phyloP scores from a whole-genome alignment of 2,888 invertebrate genomes.

The Drepanosiphum platanoidis region DNA sequence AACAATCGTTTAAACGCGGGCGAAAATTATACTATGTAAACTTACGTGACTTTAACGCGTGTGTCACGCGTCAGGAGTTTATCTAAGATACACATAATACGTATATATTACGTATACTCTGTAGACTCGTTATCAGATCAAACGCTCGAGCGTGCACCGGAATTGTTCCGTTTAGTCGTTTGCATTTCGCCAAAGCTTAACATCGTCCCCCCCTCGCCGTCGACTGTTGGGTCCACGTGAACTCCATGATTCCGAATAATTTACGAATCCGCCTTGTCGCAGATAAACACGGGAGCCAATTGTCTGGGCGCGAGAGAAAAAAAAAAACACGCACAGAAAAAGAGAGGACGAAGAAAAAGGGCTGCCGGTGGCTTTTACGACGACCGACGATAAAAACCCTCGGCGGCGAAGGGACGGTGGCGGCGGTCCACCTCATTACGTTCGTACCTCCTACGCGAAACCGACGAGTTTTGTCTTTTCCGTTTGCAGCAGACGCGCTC shows the following conservation, averaged over 20 bases:
- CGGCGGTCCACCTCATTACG: slow-evolving; percentile 53
- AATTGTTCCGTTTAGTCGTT: slow-evolving; percentile 37
- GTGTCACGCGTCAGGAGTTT: neutral
- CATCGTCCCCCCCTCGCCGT: slow-evolving; percentile 30
- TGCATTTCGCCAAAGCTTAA: slow-evolving; percentile 22
- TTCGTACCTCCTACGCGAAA: slow-evolving; percentile 32
- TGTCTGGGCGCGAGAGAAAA: slow-evolving; percentile 34
- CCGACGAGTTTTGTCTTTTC: slow-evolving; percentile 58
- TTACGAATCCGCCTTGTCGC: slow-evolving; percentile 50
- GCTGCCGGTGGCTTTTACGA: slow-evolving; percentile 61
- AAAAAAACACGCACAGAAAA: neutral
- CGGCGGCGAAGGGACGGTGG: slow-evolving; percentile 20
- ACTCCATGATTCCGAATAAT: slow-evolving; percentile 56
- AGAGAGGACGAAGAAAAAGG: slow-evolving; percentile 27
- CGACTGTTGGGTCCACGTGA: slow-evolving; percentile 34
- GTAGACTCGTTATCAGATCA: slow-evolving; percentile 19
- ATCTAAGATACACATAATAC: neutral
- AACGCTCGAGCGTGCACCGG: slow-evolving; percentile 16
- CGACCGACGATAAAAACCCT: slow-evolving; percentile 53
- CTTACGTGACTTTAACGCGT: neutral
- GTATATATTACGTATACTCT: too few species aligned
- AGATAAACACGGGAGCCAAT: slow-evolving; percentile 59
- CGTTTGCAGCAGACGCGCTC: slow-evolving; percentile 25
- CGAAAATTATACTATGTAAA: neutral
- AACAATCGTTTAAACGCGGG: neutral